Evolutionary conservation across 2,797 vertebrate species (phyloP), one percentile per base, ranked within the genome.

Genomic region (Psittacula echo): DNA sequence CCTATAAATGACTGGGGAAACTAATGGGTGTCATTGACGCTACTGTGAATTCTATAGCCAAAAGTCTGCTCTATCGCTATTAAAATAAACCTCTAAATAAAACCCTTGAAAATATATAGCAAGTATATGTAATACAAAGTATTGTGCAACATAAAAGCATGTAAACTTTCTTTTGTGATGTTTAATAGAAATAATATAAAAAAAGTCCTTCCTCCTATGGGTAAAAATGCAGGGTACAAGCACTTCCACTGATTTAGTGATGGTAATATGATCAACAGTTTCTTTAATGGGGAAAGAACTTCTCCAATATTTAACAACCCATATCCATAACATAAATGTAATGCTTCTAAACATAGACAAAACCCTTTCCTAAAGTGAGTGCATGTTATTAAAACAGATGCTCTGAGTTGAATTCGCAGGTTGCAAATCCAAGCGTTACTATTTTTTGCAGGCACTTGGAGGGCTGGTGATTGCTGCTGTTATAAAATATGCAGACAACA

Each of bases 401-500:
- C 9, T 85, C 2, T 75, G n/a, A 47, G 44, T 87, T 62, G 70
- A 77, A 66, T 68, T 42, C 77, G 0, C 32, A n/a, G 30, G 39
- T 82, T 80, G 37, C 60, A 64, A 89, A 75, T 82, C 32, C 61
- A 74, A 85, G 65, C 60, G 12, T 88, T 3, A 2, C 13, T 94
- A 0, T 94, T 97, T 97, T 97, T 97, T 97, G 91, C 97, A 99
- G 99, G 99, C 99, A 76, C 98, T 99, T 88, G 99, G 99, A 61
- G 99, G 99, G 73, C 98, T 99, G 94, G 99, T 99, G 92, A 99
- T 99, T 96, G 99, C 99, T 78, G 99, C 99, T 90, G 99, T 99
- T 97, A 99, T 99, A 98, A 99, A 99, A 97, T 99, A 99, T 29
- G 99, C 99, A 1, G 99, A 99, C 98, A 99, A 99, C 96, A 99